These are phyloP conservation scores for Ectemnius continuus DNA, from an alignment of 2,888 invertebrate genomes.

Conservation along the genomic window DNA sequence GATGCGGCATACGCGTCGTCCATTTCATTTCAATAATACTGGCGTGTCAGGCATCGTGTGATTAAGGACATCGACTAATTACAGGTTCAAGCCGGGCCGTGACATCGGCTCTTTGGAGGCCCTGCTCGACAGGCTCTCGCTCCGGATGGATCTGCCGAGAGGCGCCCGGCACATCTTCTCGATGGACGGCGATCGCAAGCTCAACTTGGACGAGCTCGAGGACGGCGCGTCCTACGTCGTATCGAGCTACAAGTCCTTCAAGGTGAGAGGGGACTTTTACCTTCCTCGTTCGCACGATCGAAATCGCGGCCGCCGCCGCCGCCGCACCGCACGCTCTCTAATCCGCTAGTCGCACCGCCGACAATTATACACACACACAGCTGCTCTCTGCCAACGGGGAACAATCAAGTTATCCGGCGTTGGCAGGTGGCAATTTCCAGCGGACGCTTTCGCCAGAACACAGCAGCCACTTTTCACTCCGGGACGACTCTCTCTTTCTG, in stretches of 20 bases:
- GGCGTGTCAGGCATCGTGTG: background rate
- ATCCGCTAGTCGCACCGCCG: too few species aligned
- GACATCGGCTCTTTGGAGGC: conserved; percentile 92
- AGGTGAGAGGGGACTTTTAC: conserved; percentile 81
- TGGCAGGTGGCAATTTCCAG: too few species aligned
- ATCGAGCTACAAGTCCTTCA: conserved; percentile 93
- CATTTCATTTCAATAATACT: background rate
- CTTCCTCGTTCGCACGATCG: too few species aligned
- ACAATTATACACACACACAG: too few species aligned
- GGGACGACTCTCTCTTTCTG: too few species aligned
- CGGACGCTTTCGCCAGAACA: too few species aligned
- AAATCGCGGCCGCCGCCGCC: too few species aligned
- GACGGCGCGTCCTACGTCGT: conserved; percentile 96
- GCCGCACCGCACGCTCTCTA: too few species aligned
- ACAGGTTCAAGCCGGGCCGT: conserved; percentile 89
- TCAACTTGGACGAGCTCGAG: conserved; percentile 90
- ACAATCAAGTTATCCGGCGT: too few species aligned
- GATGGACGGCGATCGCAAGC: conserved; percentile 93
- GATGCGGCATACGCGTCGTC: background rate
- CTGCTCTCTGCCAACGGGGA: too few species aligned
- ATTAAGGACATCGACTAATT: background rate
- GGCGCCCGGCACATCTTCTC: conserved; percentile 95
- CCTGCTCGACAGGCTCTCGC: conserved; percentile 90
- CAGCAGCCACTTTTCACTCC: too few species aligned
- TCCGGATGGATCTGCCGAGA: conserved; percentile 91